Evolutionary conservation across 2,113 vertebrate genomes (phyloP), one percentile per base, ranked within the genome.

Genomic region (Puntigrus tetrazona): DNA sequence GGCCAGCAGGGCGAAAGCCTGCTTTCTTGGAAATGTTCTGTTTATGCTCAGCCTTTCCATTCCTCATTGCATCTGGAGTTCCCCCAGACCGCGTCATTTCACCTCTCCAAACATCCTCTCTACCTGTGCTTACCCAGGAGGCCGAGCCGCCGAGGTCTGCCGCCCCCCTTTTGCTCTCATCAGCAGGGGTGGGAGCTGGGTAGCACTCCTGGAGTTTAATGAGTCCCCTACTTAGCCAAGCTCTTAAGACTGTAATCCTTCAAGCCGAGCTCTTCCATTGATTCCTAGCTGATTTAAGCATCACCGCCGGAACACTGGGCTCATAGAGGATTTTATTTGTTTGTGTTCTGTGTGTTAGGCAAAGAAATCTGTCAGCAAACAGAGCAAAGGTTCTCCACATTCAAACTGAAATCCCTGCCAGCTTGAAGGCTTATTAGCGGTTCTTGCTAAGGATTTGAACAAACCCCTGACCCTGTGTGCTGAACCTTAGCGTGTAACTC

Each of bases 11-110:
- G 52, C 80, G 16, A 87, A 84, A 34, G 72, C 61, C 67, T 80
- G 84, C 81, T 87, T 87, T 88, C 81, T 88, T 87, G 84, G 88
- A 90, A 90, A 87, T 74, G 70, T 78, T 85, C 85, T 89, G 84
- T 87, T 87, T 89, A 90, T 63, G 41, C 82, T 88, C 70, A 82
- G 67, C 78, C 83, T 87, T 88, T 85, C 87, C 86, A 86, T 87
- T 88, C 84, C 80, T 79, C 55, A 67, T 86, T 59, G 70, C 78
- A 74, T 77, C 70, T 86, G 85, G 82, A 87, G 80, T 85, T 86
- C 81, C 85, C 79, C 84, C 83, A 84, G 76, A 86, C 43, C 67
- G 18, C 70, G 83, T 85, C 65, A 65, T 79, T 86, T 80, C 41
- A 52, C 83, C 83, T 85, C 67, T 82, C 59, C 47, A 78, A 82